Conservation (phyloP, 1,140 invertebrate species). For the Platyura marginata region DNA sequence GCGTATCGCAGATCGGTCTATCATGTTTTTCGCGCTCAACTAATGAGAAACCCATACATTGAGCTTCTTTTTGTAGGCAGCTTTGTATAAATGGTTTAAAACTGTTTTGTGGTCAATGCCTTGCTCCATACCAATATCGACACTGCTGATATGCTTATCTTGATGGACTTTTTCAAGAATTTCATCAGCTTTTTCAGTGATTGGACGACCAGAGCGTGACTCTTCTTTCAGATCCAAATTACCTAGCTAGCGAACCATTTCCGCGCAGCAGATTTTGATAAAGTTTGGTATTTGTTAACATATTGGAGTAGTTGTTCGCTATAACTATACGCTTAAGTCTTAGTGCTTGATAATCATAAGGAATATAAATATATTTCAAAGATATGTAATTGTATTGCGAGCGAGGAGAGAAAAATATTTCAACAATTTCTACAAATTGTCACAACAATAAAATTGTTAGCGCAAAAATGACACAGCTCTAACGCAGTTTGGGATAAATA, state of each 20-base stretch:
- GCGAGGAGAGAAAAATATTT: too few relatives aligned
- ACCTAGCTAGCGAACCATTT: background rate
- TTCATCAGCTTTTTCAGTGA: background rate
- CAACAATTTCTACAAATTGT: too few relatives aligned
- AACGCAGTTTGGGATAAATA: too few relatives aligned
- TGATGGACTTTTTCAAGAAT: background rate
- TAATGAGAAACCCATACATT: constrained; percentile 6
- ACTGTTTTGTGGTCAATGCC: constrained; percentile 5
- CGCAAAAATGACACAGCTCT: too few relatives aligned
- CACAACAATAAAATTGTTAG: too few relatives aligned
- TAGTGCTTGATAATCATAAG: too few relatives aligned
- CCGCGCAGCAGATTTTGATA: background rate
- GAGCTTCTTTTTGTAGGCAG: constrained; percentile 5
- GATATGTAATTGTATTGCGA: too few relatives aligned
- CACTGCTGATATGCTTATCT: background rate
- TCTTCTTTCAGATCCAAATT: background rate
- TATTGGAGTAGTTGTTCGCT: too few relatives aligned
- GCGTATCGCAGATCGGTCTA: constrained; percentile 1
- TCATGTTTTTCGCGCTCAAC: constrained; percentile 3
- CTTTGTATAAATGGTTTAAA: constrained; percentile 8
- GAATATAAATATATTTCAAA: too few relatives aligned
- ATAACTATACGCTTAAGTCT: too few relatives aligned
- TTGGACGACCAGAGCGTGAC: background rate
- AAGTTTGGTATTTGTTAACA: background rate
- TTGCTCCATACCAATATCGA: background rate